Base-by-base conservation (phyloP, 2,797 vertebrate genomes). In the Toxotes lorentzi region DNA sequence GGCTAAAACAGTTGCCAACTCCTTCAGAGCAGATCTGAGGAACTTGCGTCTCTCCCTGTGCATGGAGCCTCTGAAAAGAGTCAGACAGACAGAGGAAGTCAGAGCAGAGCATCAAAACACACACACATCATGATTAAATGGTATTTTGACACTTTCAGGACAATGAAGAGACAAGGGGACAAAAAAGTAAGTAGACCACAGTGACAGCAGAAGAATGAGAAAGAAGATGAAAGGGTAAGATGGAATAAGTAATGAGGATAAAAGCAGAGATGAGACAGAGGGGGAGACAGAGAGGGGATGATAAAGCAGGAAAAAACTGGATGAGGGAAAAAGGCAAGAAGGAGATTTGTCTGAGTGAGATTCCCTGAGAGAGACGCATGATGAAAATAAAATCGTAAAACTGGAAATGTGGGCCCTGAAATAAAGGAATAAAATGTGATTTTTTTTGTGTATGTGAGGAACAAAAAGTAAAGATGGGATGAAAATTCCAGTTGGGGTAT, bases 41-140 rank as follows among this genome's bases (percentile, higher is more conserved):
- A 99, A 99, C 91, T 99, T 99, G 79, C 98, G 97, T 58, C 98
- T 96, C 90, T 99, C 98, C 94, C 98, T 93, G 80, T 99, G 98
- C 96, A 98, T 98, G 24, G 97, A 97, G 41, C 98, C 98, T 0
- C 98, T 99, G 91, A 21, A 88, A 35, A 35, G 30, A 82, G 30
- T 74, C 27, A 89, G 62, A 72, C 27, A 88, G 45, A 78, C 0
- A 2, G 23, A 30, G 50, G 59, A n/a, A 74, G 73, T 86, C 68
- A 86, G 77, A 68, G 32, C 24, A 4, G 2, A 79, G 70, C 66
- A 64, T 70, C 45, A 70, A 78, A 69, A 84, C 71, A 79, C 58
- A 72, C 40, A 34, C 24, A 41, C 61, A 54, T 14, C 50, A n/a
- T 10, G 58, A 88, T 72, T 82, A 73, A 80, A 86, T 7, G 11